Evolutionary conservation across 2,113 vertebrate species (phyloP).

Genomic region (Aythya baeri): DNA sequence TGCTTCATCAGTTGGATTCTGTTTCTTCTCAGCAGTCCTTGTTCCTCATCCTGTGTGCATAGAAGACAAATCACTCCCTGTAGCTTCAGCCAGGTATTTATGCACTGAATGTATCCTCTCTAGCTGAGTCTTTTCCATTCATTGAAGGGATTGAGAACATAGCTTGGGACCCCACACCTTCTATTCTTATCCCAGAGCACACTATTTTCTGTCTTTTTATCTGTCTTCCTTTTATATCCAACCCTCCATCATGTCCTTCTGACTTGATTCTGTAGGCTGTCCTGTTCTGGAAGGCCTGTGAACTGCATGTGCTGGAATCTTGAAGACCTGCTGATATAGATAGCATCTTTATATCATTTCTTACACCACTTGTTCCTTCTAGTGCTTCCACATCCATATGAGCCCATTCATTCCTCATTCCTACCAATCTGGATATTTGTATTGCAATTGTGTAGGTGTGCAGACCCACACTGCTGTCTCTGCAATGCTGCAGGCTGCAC

Average conservation of each 20-base stretch:
- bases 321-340: not conserved
- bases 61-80: not conserved
- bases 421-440: not conserved
- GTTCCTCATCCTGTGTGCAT: not conserved
- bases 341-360: not conserved
- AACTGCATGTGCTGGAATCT: not conserved
- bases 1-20: not conserved
- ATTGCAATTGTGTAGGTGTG: not conserved
- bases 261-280: not conserved
- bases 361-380: not conserved
- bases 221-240: not conserved
- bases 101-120: not conserved
- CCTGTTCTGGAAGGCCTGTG: not conserved
- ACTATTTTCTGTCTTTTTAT: not conserved
- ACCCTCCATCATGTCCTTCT: not conserved
- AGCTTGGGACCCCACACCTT: not conserved
- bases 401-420: not conserved
- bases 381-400: not conserved
- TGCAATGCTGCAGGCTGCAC: not conserved
- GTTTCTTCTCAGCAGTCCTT: not conserved
- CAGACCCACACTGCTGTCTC: not conserved
- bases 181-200: not conserved
- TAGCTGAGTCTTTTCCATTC: not conserved
- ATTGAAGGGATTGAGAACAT: not conserved
- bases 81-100: not conserved